Percentiles rank a stretch among this genome's conserved stretches.
These are phyloP conservation scores for Aldrovandia affinis DNA, from an alignment of 2,797 vertebrate species.

Conservation along the genomic window DNA sequence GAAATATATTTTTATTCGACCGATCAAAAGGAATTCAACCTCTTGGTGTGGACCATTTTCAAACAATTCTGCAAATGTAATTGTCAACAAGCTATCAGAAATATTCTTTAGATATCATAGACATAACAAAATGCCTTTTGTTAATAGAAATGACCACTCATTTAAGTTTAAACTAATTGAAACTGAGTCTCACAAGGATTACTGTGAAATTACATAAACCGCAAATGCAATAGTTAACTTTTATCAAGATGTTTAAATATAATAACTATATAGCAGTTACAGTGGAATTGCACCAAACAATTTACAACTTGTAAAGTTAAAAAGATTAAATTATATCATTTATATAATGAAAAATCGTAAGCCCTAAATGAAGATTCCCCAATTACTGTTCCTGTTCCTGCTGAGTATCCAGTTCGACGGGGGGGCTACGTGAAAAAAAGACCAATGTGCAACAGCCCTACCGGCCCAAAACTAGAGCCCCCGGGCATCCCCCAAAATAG, in stretches of 20 bases:
- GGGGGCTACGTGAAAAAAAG: no score
- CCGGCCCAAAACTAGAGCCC: no score
- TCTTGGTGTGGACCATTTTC: neutral
- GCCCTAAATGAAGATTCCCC: no score
- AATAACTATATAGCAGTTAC: neutral
- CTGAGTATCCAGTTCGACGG: no score
- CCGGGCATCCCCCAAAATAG: no score
- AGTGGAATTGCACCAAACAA: neutral
- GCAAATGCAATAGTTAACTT: neutral
- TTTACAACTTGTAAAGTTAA: neutral
- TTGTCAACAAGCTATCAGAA: neutral
- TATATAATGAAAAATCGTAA: no score
- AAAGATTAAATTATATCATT: neutral
- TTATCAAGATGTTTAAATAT: neutral
- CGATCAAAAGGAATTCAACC: neutral
- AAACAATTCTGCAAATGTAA: neutral
- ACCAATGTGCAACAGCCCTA: no score
- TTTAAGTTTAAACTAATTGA: neutral
- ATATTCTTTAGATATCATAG: neutral
- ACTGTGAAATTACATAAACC: neutral
- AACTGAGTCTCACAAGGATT: neutral
- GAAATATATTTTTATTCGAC: neutral
- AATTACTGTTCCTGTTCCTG: no score
- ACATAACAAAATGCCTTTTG: neutral
- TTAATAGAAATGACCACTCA: neutral